These are phyloP conservation scores for Sapajus apella DNA, from an alignment of 2,113 vertebrate genomes.

Conservation along the genomic window DNA sequence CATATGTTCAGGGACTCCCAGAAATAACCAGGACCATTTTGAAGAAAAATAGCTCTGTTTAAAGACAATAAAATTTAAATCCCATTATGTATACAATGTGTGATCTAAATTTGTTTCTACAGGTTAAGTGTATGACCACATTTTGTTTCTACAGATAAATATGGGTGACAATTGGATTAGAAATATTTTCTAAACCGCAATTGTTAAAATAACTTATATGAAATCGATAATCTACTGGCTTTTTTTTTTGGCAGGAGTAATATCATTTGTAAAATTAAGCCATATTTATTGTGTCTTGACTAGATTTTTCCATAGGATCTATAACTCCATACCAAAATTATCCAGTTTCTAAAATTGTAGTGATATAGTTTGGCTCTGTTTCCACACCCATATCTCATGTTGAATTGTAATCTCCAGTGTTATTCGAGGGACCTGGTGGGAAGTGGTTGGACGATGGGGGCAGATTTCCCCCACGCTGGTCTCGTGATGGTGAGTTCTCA, in stretches of 20 bases:
- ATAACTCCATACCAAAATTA: slow-evolving; percentile 8
- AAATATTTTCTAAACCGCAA: slow-evolving; percentile 24
- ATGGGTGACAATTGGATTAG: background rate
- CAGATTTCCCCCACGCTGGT: too few species aligned
- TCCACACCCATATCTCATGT: too few species aligned
- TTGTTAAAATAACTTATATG: background rate
- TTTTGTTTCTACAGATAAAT: background rate
- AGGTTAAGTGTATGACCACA: background rate
- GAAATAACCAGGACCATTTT: slow-evolving; percentile 24
- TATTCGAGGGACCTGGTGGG: too few species aligned
- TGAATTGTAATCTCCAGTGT: too few species aligned
- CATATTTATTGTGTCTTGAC: background rate
- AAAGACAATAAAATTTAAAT: background rate
- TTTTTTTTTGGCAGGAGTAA: background rate
- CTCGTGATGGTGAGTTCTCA: too few species aligned
- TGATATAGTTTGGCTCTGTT: too few species aligned
- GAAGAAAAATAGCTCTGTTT: background rate
- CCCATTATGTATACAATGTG: background rate
- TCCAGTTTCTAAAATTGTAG: background rate
- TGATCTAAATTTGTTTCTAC: background rate
- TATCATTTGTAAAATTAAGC: background rate
- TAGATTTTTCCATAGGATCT: slow-evolving; percentile 27
- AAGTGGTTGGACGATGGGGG: too few species aligned
- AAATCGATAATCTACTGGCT: background rate
- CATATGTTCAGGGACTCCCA: background rate